Conservation (phyloP, 2,888 invertebrate species). For the Taenaris catops region DNA sequence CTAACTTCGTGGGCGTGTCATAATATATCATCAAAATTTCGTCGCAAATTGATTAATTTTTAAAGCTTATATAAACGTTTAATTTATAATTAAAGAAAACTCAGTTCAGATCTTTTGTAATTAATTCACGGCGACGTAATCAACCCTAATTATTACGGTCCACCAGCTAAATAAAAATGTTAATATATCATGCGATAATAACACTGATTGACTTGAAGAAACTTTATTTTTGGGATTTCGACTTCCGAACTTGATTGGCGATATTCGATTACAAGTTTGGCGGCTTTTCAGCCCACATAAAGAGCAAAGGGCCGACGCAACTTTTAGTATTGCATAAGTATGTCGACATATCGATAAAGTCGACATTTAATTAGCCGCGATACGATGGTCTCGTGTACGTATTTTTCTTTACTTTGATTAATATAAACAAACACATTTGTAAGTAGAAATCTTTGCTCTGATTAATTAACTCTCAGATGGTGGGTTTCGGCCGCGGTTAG, state of each 20-base stretch:
- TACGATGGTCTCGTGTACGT: conserved; percentile 6
- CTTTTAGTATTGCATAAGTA: conserved; percentile 24
- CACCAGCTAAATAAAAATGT: conserved; percentile 9
- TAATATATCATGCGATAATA: conserved; percentile 21
- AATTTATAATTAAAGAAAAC: too few species aligned
- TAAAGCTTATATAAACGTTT: too few species aligned
- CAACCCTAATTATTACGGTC: conserved; percentile 10
- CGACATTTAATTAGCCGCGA: conserved; percentile 23
- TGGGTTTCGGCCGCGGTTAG: too few species aligned
- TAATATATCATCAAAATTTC: too few species aligned
- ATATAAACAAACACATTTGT: conserved; percentile 3
- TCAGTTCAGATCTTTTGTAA: conserved; percentile 1
- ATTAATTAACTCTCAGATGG: too few species aligned
- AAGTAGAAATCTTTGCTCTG: too few species aligned
- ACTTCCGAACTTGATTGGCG: conserved; percentile 25
- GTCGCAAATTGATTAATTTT: too few species aligned
- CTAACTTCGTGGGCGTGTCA: too few species aligned
- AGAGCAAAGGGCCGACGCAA: conserved; percentile 24
- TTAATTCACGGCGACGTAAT: conserved; percentile 8
- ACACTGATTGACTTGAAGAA: conserved; percentile 21
- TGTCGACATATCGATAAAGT: conserved; percentile 25
- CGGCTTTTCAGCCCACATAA: conserved; percentile 24
- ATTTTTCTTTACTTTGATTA: conserved; percentile 4
- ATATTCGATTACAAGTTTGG: conserved; percentile 26
- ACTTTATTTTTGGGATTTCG: conserved; percentile 21